These are phyloP conservation scores for Drosophila pandora DNA, from an alignment of 1,140 invertebrate species.

Conservation along the genomic window DNA sequence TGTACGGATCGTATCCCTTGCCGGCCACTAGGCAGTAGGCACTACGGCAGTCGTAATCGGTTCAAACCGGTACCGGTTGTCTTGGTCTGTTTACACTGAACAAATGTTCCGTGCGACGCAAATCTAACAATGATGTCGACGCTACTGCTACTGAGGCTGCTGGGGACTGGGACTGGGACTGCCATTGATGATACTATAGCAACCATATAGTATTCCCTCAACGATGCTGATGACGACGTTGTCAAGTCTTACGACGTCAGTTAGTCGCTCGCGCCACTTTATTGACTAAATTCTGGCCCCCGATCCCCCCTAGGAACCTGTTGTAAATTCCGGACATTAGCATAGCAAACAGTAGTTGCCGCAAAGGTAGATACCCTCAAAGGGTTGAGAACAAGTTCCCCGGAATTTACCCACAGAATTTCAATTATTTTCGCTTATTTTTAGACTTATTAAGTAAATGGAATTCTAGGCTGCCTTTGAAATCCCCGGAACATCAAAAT, in stretches of 20 bases:
- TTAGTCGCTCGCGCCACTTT: slow-evolving; percentile 48
- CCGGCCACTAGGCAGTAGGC: slow-evolving; percentile 7
- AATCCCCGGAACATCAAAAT: neutral
- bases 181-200: slow-evolving; percentile 14
- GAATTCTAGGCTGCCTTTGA: neutral
- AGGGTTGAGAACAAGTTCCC: neutral
- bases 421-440: neutral
- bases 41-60: slow-evolving; percentile 65
- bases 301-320: slow-evolving; percentile 8
- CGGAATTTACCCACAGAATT: neutral
- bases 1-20: slow-evolving; percentile 27
- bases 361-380: slow-evolving; percentile 7
- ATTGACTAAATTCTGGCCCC: slow-evolving; percentile 32
- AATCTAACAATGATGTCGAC: slow-evolving; percentile 62
- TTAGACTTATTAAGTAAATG: neutral
- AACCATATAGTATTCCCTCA: slow-evolving; percentile 23
- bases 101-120: slow-evolving; percentile 73
- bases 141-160: slow-evolving; percentile 9
- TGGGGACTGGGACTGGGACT: neutral
- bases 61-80: slow-evolving; percentile 65
- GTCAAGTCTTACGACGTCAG: slow-evolving; percentile 36
- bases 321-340: slow-evolving; percentile 30
- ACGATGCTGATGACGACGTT: slow-evolving; percentile 39
- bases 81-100: slow-evolving; percentile 44
- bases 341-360: slow-evolving; percentile 21